Conservation (phyloP, 2,113 vertebrate species). For the Misgurnus mizolepis region DNA sequence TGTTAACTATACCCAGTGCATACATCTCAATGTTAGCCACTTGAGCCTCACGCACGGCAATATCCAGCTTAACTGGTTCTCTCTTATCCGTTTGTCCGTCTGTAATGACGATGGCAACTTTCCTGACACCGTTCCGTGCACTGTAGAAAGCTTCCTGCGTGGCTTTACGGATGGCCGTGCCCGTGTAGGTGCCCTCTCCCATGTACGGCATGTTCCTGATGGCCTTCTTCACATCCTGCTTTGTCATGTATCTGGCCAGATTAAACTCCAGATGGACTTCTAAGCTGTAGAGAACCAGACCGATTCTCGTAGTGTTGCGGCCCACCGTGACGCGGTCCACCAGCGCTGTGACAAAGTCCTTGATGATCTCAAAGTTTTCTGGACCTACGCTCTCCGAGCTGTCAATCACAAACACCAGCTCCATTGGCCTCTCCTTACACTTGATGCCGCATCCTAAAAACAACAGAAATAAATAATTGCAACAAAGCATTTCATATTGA, state of each 20-base stretch:
- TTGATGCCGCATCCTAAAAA: slow-evolving; percentile 85
- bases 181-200: slow-evolving; percentile 90
- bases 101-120: slow-evolving; percentile 88
- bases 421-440: slow-evolving; percentile 93
- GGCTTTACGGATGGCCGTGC: slow-evolving; percentile 86
- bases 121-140: slow-evolving; percentile 79
- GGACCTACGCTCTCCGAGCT: slow-evolving; percentile 92
- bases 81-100: slow-evolving; percentile 88
- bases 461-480: not conserved
- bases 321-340: slow-evolving; percentile 87
- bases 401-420: slow-evolving; percentile 92
- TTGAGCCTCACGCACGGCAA: slow-evolving; percentile 84
- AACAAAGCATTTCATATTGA: not conserved
- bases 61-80: slow-evolving; percentile 85
- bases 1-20: slow-evolving; percentile 87
- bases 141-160: slow-evolving; percentile 86
- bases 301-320: slow-evolving; percentile 86
- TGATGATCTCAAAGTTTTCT: slow-evolving; percentile 91
- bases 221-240: slow-evolving; percentile 83
- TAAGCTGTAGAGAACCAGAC: slow-evolving; percentile 86
- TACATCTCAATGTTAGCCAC: slow-evolving; percentile 91
- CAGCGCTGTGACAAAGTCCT: slow-evolving; percentile 87
- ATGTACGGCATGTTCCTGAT: slow-evolving; percentile 86
- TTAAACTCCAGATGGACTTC: slow-evolving; percentile 85
- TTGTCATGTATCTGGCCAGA: slow-evolving; percentile 77